These are phyloP conservation scores for Drosophila paramelanica DNA, from an alignment of 2,888 invertebrate species.

Conservation along the genomic window DNA sequence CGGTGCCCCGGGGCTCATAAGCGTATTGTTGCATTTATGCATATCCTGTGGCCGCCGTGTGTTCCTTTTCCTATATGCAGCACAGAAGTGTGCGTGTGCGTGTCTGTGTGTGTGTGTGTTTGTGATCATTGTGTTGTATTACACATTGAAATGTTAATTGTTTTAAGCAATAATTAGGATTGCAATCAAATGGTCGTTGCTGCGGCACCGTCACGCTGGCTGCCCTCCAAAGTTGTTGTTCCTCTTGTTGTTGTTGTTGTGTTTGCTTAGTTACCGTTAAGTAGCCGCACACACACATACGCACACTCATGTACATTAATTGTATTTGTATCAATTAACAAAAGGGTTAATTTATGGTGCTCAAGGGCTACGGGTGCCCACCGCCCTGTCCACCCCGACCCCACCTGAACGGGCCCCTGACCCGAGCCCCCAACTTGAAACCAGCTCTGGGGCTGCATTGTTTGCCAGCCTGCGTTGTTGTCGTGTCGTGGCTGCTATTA, in stretches of 20 bases:
- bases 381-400: slow-evolving; percentile 25
- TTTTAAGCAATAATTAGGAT: slow-evolving; percentile 80
- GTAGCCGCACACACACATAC: slow-evolving; percentile 51
- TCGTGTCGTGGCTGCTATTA: slow-evolving; percentile 57
- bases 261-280: slow-evolving; percentile 80
- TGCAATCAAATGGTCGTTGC: slow-evolving; percentile 73
- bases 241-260: slow-evolving; percentile 52
- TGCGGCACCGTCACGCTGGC: slow-evolving; percentile 44
- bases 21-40: slow-evolving; percentile 78
- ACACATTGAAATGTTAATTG: slow-evolving; percentile 82
- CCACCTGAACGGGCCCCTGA: not conserved
- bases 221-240: slow-evolving; percentile 36
- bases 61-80: slow-evolving; percentile 31
- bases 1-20: slow-evolving; percentile 34
- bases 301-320: slow-evolving; percentile 62
- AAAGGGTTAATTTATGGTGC: slow-evolving; percentile 85
- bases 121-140: slow-evolving; percentile 66
- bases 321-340: slow-evolving; percentile 85
- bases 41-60: slow-evolving; percentile 61
- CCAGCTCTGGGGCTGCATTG: slow-evolving; percentile 57
- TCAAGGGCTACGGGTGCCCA: slow-evolving; percentile 64
- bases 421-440: not conserved
- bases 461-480: slow-evolving; percentile 47
- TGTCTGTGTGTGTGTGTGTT: slow-evolving; percentile 37
- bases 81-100: slow-evolving; percentile 5